Evolutionary conservation across 1,140 invertebrate species (phyloP), one percentile per base, ranked within the genome.

Genomic region (Aphis craccivora): DNA sequence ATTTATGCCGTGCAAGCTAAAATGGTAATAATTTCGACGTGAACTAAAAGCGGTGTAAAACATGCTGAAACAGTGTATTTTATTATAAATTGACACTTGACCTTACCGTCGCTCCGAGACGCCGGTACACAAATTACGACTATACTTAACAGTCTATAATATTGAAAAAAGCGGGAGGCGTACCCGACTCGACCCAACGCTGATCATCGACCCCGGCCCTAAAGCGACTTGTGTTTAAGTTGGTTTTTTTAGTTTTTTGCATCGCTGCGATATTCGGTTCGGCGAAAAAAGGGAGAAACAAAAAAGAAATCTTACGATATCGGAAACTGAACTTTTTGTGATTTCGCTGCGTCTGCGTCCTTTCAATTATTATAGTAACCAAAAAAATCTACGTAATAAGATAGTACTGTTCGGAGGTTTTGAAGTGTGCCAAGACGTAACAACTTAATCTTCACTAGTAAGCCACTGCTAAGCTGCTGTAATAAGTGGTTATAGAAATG

Each of bases 61-160:
- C 53, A 89, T 90, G 86, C 93, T 89, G 88, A 93, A 93, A 89
- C 53, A 37, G 83, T 87, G 53, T 20, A 51, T 76, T 90, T 90
- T 67, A 89, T 67, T 40, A 51, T 87, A 51, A 93, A 93, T 93
- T 93, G 91, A 48, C 81, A 84, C 91, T 93, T 83, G 91, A 93
- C 91, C 76, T 84, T 83, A 76, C 93, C 43, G 86, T 23, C 51
- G 43, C 8, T 60, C 25, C 51, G 88, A 40, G 23, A 22, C 30
- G 30, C 30, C 43, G 8, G 88, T 55, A 53, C 88, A 89, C 88
- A 89, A 89, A 89, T 89, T 48, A 55, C 37, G 35, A 55, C 48
- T 25, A 89, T 89, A 89, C 48, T 40, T 55, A 53, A 89, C 48
- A 35, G n/a, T 37, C 22, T 89, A 51, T 89, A 53, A 53, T 53